Conservation (phyloP, 2,113 vertebrate genomes). For the Lampris incognitus region DNA sequence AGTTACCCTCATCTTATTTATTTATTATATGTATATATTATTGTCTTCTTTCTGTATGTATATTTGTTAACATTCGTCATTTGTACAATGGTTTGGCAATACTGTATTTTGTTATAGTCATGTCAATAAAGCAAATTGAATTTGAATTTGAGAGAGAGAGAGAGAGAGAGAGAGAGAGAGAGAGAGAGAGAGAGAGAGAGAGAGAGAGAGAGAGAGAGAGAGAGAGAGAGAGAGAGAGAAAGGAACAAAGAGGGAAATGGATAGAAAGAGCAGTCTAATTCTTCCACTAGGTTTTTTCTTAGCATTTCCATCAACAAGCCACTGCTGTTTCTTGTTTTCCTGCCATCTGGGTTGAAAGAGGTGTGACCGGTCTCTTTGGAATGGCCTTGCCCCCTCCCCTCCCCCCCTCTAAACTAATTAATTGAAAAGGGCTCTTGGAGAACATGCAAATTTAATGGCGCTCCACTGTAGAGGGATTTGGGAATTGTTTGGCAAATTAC, state of each 20-base stretch:
- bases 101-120: too few species aligned
- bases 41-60: too few species aligned
- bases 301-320: too few species aligned
- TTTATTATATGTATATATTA: too few species aligned
- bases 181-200: constrained; percentile 12
- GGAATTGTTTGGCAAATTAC: constrained; percentile 80
- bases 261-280: background rate
- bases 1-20: too few species aligned
- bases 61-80: background rate
- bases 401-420: constrained; percentile 62
- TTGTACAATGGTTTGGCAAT: background rate
- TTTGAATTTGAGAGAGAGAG: too few species aligned
- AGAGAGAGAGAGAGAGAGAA: background rate
- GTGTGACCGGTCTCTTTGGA: constrained; percentile 26
- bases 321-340: background rate
- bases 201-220: constrained; percentile 7
- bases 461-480: constrained; percentile 69
- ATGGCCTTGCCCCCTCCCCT: constrained; percentile 35
- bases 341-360: constrained; percentile 8
- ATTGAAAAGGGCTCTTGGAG: constrained; percentile 64
- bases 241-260: background rate
- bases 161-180: background rate
- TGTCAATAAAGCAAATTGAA: too few species aligned
- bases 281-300: too few species aligned
- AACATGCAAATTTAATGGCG: constrained; percentile 80